Evolutionary conservation across 2,888 invertebrate species (phyloP).

Genomic region (Cremastinae sp.): DNA sequence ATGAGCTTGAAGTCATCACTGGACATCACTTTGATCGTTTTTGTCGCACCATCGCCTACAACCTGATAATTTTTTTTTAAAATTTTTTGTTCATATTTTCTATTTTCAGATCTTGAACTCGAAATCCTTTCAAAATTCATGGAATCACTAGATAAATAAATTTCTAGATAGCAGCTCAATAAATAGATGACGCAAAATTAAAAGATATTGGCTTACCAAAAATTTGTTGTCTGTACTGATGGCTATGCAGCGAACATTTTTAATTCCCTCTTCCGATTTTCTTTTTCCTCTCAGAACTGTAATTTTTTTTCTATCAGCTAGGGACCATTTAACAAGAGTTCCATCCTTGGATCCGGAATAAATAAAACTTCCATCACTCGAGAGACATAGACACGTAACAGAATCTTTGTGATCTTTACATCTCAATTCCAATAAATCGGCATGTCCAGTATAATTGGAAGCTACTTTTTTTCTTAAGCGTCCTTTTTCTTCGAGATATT

Average conservation of each 20-base stretch:
- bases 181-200: no score
- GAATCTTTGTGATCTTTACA: slow-evolving; percentile 90
- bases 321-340: slow-evolving; percentile 90
- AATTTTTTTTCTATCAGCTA: slow-evolving; percentile 84
- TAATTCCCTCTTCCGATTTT: slow-evolving; percentile 72
- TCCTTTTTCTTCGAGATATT: slow-evolving; percentile 93
- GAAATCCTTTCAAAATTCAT: no score
- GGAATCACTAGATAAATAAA: no score
- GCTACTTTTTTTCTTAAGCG: slow-evolving; percentile 89
- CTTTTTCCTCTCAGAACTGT: slow-evolving; percentile 75
- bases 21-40: slow-evolving; percentile 91
- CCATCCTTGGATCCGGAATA: slow-evolving; percentile 95
- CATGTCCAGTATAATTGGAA: slow-evolving; percentile 81
- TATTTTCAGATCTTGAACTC: no score
- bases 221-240: slow-evolving; percentile 87
- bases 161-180: no score
- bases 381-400: slow-evolving; percentile 90
- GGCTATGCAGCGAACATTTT: slow-evolving; percentile 72
- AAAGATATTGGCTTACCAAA: slow-evolving; percentile 82
- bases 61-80: slow-evolving; percentile 79
- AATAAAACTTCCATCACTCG: slow-evolving; percentile 86
- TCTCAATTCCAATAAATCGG: slow-evolving; percentile 81
- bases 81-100: no score
- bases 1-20: slow-evolving; percentile 88
- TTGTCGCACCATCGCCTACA: slow-evolving; percentile 85